A percentile compares a stretch with the other conserved stretches of the same genome.
Evolutionary conservation across 2,797 vertebrate genomes (phyloP).

Genomic region (Atherinosoma microstoma): DNA sequence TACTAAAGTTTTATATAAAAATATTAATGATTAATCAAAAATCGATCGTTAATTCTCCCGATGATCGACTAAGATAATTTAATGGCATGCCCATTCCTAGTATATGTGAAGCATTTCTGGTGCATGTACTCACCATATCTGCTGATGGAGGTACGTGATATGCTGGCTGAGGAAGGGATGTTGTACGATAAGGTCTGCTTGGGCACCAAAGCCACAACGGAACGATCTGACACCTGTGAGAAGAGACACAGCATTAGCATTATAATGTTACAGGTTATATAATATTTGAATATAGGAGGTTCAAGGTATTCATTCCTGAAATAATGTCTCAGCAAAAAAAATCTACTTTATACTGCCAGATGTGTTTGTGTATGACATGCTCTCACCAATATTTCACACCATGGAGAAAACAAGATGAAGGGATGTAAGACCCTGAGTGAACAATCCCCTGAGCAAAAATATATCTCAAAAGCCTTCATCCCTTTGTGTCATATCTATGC

Average conservation of each 20-base stretch:
- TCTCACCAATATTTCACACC: slow-evolving; percentile 10
- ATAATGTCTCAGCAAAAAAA: background rate
- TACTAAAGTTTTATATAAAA: too few relatives aligned
- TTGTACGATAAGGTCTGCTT: slow-evolving; percentile 99
- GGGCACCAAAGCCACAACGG: slow-evolving; percentile 94
- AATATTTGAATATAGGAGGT: background rate
- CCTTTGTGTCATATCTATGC: slow-evolving; percentile 47
- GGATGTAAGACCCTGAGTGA: slow-evolving; percentile 25
- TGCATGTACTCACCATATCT: slow-evolving; percentile 90
- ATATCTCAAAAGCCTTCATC: slow-evolving; percentile 32
- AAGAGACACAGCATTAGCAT: slow-evolving; percentile 17
- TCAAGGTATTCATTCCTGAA: background rate
- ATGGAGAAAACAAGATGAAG: slow-evolving; percentile 15
- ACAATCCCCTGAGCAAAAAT: slow-evolving; percentile 38
- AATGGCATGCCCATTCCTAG: too few relatives aligned
- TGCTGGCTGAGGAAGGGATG: slow-evolving; percentile 95
- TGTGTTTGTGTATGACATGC: background rate
- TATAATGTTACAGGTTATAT: background rate
- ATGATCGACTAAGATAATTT: too few relatives aligned
- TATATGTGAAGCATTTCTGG: background rate
- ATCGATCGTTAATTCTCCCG: too few relatives aligned
- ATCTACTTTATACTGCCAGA: background rate
- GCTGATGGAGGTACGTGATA: slow-evolving; percentile 95
- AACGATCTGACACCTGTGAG: slow-evolving; percentile 94
- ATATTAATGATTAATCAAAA: too few relatives aligned